Evolutionary conservation across 2,797 vertebrate genomes (phyloP).

Genomic region (Megalops cyprinoides): DNA sequence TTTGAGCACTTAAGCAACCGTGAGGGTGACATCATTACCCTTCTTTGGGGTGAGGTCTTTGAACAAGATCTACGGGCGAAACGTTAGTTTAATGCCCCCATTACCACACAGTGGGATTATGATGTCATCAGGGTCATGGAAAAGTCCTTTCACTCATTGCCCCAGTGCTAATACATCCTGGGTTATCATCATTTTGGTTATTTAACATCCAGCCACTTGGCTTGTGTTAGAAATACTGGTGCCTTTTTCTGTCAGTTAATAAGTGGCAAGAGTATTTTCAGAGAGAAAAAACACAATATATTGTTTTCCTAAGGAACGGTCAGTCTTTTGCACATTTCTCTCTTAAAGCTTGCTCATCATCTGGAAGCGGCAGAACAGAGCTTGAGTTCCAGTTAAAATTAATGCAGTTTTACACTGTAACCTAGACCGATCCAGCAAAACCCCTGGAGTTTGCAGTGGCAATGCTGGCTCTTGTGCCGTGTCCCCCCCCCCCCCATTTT

Average conservation of each 20-base stretch:
- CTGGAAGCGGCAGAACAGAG: slow-evolving; percentile 34
- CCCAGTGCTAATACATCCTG: neutral
- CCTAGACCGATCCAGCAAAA: slow-evolving; percentile 42
- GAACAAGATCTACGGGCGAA: slow-evolving; percentile 19
- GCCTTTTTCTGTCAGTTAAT: neutral
- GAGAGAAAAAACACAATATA: too few species aligned
- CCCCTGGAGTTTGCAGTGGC: slow-evolving; percentile 29
- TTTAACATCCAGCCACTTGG: slow-evolving; percentile 6
- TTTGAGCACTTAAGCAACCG: slow-evolving; percentile 40
- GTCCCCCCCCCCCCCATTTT: too few species aligned
- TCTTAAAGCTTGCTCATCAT: slow-evolving; percentile 7
- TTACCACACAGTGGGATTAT: slow-evolving; percentile 36
- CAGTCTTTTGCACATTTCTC: too few species aligned
- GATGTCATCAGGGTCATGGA: slow-evolving; percentile 30
- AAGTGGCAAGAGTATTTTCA: neutral
- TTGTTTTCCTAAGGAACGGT: too few species aligned
- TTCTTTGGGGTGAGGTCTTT: slow-evolving; percentile 28
- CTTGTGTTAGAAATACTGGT: neutral
- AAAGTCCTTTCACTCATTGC: slow-evolving; percentile 23
- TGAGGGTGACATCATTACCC: slow-evolving; percentile 40
- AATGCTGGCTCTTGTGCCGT: slow-evolving; percentile 36
- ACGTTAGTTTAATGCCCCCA: slow-evolving; percentile 15
- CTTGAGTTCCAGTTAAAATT: slow-evolving; percentile 39
- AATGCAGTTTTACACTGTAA: slow-evolving; percentile 11
- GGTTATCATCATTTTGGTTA: slow-evolving; percentile 22